Conservation (phyloP, 2,888 invertebrate genomes). For the Drosophila infuscata region DNA sequence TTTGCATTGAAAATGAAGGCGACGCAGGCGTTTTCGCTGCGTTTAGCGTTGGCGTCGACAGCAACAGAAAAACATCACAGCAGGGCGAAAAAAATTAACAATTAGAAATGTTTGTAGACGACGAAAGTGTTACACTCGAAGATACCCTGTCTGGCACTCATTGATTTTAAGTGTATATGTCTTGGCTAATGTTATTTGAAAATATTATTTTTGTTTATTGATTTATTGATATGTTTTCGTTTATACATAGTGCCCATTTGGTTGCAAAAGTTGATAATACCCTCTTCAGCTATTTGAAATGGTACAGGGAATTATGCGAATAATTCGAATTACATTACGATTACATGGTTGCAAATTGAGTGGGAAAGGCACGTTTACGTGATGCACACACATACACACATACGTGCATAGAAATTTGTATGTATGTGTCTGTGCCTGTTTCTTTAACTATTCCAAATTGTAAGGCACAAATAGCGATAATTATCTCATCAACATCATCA, state of each 20-base stretch:
- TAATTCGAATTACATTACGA: constrained; percentile 1
- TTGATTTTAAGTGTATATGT: background rate
- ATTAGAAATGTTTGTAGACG: constrained; percentile 8
- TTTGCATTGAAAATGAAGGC: constrained; percentile 38
- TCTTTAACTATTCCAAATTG: background rate
- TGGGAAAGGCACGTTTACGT: background rate
- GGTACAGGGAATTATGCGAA: constrained; percentile 1
- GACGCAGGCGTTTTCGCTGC: constrained; percentile 23
- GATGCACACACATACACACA: background rate
- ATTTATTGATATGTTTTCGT: background rate
- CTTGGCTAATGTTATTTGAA: background rate
- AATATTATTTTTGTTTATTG: background rate
- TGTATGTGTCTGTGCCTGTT: background rate
- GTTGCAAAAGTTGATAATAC: background rate
- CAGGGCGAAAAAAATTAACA: constrained; percentile 14
- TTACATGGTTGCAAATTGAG: background rate
- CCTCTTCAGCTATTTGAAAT: background rate
- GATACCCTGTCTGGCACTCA: background rate
- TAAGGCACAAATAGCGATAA: background rate
- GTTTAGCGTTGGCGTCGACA: constrained; percentile 20
- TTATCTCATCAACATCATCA: background rate
- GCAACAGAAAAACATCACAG: constrained; percentile 1
- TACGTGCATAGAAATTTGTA: background rate
- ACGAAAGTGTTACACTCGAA: background rate
- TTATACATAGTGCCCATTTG: background rate